Evolutionary conservation across 2,888 invertebrate genomes (phyloP), one percentile per base, ranked within the genome.

Genomic region (Chrysotoxum bicinctum): DNA sequence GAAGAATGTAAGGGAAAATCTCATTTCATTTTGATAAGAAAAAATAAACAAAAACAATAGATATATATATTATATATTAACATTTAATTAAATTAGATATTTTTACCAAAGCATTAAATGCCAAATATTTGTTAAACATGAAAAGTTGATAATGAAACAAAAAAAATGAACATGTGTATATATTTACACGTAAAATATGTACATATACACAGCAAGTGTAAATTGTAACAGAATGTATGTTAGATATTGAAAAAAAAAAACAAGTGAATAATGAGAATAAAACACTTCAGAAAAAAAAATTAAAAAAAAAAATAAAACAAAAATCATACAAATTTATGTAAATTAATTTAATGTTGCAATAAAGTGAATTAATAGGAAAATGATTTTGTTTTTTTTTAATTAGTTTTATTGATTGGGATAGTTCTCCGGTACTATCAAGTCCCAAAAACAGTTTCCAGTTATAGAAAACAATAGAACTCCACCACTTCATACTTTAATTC

Each of bases 51-150:
- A 81, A 16, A 78, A 43, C 19, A 43, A 77, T 69, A 68, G 54
- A 82, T 37, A 89, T 10, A 60, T 48, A 95, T 96, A 89, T n/a
- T 58, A 84, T 68, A 79, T 83, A 72, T 74, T 74, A 73, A 78
- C 74, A 64, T 74, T 60, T 77, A 83, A 80, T 84, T 79, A 84
- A 79, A 87, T 87, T 82, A 87, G 75, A 84, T 87, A 88, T 87
- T 87, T 88, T 87, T 88, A 88, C 88, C 87, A 88, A 88, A 88
- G 88, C 88, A 88, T 87, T 85, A 87, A 89, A 88, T 88, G 88
- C 88, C 88, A 88, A 88, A 88, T 88, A 88, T 87, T 87, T 88
- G 88, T 88, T 87, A 87, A 88, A 84, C 50, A 75, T 76, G 85
- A 88, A 91, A 89, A 70, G 37, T 75, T 68, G 69, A 83, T 74